Conservation (phyloP, 2,113 vertebrate species). For the Engraulis encrasicolus region DNA sequence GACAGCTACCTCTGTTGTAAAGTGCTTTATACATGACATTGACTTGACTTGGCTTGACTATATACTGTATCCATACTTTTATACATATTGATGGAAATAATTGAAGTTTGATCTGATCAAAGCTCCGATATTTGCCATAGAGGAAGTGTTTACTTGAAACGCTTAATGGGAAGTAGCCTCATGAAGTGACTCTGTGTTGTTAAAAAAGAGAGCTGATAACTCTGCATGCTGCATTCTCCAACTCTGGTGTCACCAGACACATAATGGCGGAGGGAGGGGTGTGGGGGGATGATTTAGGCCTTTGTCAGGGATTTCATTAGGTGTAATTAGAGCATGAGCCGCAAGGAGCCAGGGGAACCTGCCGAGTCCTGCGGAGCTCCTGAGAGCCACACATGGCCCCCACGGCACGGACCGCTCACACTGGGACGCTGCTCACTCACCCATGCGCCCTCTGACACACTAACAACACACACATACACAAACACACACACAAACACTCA, state of each 20-base stretch:
- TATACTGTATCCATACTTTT: too few relatives aligned
- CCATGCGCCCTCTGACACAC: neutral
- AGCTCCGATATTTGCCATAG: too few relatives aligned
- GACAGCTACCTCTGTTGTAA: too few relatives aligned
- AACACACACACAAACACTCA: neutral
- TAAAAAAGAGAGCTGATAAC: constrained; percentile 16
- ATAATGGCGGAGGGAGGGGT: constrained; percentile 51
- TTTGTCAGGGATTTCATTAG: constrained; percentile 45
- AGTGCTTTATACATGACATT: too few relatives aligned
- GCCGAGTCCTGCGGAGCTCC: constrained; percentile 41
- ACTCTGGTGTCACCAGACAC: constrained; percentile 31
- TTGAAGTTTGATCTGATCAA: too few relatives aligned
- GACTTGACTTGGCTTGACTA: too few relatives aligned
- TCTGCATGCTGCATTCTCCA: neutral
- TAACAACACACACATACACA: neutral
- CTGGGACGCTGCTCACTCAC: neutral
- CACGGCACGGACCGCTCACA: neutral
- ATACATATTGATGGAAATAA: too few relatives aligned
- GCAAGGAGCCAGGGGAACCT: constrained; percentile 41
- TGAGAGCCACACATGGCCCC: constrained; percentile 8
- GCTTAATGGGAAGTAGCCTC: neutral
- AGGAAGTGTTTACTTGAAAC: neutral
- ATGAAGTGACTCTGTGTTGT: neutral
- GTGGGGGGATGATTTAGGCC: constrained; percentile 47
- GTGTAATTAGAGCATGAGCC: constrained; percentile 50